These are phyloP conservation scores for Colletes latitarsis DNA, from an alignment of 1,140 invertebrate genomes.

Conservation along the genomic window DNA sequence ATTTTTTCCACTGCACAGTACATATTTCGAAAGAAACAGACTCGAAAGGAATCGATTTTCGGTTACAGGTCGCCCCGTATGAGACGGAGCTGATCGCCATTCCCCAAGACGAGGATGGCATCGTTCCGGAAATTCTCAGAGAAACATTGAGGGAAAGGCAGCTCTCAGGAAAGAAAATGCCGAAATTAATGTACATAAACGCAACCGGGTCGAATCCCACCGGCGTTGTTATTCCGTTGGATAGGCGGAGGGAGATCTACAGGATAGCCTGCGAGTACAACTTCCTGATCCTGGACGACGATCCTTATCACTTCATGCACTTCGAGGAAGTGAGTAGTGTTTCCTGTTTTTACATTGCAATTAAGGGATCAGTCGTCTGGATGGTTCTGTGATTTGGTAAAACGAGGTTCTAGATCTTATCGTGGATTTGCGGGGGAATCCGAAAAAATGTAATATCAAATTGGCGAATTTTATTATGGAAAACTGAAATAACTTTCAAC, in stretches of 20 bases:
- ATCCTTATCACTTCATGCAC: conserved; percentile 90
- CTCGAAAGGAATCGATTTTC: neutral
- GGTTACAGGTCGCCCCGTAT: conserved; percentile 80
- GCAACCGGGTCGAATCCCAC: conserved; percentile 86
- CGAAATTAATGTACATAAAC: conserved; percentile 84
- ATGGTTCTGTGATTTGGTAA: too few species aligned
- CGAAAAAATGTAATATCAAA: too few species aligned
- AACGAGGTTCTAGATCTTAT: too few species aligned
- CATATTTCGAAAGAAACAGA: neutral
- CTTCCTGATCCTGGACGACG: conserved; percentile 90
- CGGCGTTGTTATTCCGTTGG: conserved; percentile 84
- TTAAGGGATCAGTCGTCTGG: too few species aligned
- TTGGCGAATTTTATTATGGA: too few species aligned
- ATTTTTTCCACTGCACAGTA: too few species aligned
- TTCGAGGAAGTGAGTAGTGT: conserved; percentile 81
- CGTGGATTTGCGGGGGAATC: too few species aligned
- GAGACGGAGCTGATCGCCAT: conserved; percentile 80
- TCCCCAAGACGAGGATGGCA: conserved; percentile 81
- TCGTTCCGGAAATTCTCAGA: conserved; percentile 79
- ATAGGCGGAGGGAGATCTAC: conserved; percentile 87
- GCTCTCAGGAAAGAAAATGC: conserved; percentile 82
- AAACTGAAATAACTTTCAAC: too few species aligned
- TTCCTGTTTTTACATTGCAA: neutral
- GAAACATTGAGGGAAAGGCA: conserved; percentile 79
- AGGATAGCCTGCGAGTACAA: conserved; percentile 88